These are phyloP conservation scores for Hirtodrosophila confusa DNA, from an alignment of 2,888 invertebrate species.

Conservation along the genomic window DNA sequence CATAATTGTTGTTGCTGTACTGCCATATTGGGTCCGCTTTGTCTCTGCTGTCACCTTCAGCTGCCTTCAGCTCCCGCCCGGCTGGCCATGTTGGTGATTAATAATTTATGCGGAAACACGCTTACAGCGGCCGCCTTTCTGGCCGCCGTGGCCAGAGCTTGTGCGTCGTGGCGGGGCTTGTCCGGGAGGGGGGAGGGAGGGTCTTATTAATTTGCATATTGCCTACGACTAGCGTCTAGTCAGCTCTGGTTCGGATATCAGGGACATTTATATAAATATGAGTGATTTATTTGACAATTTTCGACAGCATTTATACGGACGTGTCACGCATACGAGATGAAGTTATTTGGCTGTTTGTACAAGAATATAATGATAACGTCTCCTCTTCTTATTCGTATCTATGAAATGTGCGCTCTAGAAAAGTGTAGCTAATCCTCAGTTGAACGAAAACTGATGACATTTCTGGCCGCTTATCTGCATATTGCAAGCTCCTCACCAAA, in stretches of 20 bases:
- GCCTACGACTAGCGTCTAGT: slow-evolving; percentile 17
- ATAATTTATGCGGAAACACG: slow-evolving; percentile 80
- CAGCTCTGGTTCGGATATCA: slow-evolving; percentile 59
- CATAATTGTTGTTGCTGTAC: slow-evolving; percentile 27
- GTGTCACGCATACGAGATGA: slow-evolving; percentile 67
- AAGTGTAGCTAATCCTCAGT: slow-evolving; percentile 30
- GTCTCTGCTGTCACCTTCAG: slow-evolving; percentile 11
- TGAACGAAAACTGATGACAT: slow-evolving; percentile 6
- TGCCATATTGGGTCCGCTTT: slow-evolving; percentile 42
- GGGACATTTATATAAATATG: slow-evolving; percentile 80
- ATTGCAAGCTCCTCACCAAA: slow-evolving; percentile 20
- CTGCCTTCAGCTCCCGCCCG: background rate
- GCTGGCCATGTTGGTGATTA: slow-evolving; percentile 22
- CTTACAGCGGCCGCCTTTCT: slow-evolving; percentile 64
- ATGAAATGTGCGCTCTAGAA: slow-evolving; percentile 1
- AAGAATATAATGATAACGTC: slow-evolving; percentile 11
- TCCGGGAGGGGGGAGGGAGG: slow-evolving; percentile 3
- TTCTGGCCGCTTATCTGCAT: slow-evolving; percentile 33
- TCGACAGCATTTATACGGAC: slow-evolving; percentile 77
- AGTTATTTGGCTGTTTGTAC: slow-evolving; percentile 35
- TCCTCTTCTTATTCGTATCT: background rate
- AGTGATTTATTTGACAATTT: slow-evolving; percentile 83
- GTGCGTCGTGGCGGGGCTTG: slow-evolving; percentile 1
- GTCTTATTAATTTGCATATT: slow-evolving; percentile 55
- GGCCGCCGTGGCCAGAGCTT: slow-evolving; percentile 29